phyloP scores from a whole-genome alignment of 2,888 invertebrate genomes.

The Orthosia gothica region DNA sequence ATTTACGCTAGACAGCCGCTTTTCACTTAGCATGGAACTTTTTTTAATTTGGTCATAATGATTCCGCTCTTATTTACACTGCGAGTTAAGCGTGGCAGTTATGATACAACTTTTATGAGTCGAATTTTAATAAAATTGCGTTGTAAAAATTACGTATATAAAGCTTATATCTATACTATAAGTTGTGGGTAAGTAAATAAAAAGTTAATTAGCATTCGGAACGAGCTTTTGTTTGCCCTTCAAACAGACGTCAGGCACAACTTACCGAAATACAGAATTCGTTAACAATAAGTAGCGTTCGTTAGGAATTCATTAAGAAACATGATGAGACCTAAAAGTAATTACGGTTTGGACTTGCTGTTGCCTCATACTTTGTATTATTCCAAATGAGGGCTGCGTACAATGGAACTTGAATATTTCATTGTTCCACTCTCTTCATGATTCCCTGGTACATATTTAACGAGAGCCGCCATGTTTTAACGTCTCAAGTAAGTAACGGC shows the following conservation, averaged over 20 bases:
- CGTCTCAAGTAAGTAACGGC: conserved; percentile 43
- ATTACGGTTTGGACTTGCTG: conserved; percentile 57
- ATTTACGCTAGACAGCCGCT: conserved; percentile 58
- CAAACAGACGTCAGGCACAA: conserved; percentile 21
- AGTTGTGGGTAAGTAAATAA: conserved; percentile 8
- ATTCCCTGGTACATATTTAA: conserved; percentile 79
- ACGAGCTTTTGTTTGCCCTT: conserved; percentile 12
- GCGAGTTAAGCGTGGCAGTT: background rate
- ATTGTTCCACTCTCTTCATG: conserved; percentile 74
- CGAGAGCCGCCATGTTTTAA: conserved; percentile 69
- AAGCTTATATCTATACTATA: background rate
- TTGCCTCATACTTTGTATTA: conserved; percentile 60
- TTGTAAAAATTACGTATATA: background rate
- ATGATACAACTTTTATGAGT: conserved; percentile 2
- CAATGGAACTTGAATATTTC: conserved; percentile 74
- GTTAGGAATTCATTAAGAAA: conserved; percentile 64
- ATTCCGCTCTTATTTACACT: conserved; percentile 32
- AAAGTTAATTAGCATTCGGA: conserved; percentile 44
- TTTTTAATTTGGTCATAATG: conserved; percentile 35
- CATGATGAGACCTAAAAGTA: conserved; percentile 60
- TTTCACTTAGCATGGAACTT: conserved; percentile 60
- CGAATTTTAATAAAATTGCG: background rate
- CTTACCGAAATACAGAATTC: conserved; percentile 39
- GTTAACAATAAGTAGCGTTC: conserved; percentile 56
- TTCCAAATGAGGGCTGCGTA: conserved; percentile 49